Conservation (phyloP, 2,797 vertebrate genomes). For the Amblyraja radiata region DNA sequence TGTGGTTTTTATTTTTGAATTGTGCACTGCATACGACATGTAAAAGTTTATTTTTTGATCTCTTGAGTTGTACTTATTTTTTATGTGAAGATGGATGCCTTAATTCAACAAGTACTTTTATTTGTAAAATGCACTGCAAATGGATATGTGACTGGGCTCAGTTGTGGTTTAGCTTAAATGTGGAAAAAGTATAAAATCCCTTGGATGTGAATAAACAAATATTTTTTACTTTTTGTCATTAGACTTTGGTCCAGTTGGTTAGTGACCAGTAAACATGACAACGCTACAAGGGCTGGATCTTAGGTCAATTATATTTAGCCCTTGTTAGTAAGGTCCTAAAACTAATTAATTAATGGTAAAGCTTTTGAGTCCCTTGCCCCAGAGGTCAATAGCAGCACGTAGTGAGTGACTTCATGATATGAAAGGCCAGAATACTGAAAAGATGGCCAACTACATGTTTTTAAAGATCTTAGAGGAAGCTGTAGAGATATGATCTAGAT, state of each 20-base stretch:
- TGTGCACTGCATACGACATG: neutral
- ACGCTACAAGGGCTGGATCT: neutral
- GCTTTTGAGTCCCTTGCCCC: neutral
- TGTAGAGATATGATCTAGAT: too few species aligned
- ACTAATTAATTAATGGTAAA: neutral
- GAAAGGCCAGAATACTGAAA: neutral
- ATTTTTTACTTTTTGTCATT: constrained; percentile 4
- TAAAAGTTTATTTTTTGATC: neutral
- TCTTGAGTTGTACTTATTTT: neutral
- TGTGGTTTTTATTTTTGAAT: neutral
- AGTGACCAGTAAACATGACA: neutral
- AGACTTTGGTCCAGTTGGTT: neutral
- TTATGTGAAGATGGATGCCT: neutral
- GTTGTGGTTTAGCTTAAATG: neutral
- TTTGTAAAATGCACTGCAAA: constrained; percentile 2
- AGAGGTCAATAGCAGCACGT: neutral
- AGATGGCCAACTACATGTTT: neutral
- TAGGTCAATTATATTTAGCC: neutral
- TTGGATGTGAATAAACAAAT: constrained; percentile 19
- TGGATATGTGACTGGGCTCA: neutral
- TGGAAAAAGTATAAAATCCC: neutral
- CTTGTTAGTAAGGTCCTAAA: too few species aligned
- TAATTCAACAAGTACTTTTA: constrained; percentile 8
- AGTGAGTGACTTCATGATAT: neutral
- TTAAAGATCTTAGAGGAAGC: neutral